Conservation (phyloP, 2,113 vertebrate genomes). For the Nansenia antarctica region DNA sequence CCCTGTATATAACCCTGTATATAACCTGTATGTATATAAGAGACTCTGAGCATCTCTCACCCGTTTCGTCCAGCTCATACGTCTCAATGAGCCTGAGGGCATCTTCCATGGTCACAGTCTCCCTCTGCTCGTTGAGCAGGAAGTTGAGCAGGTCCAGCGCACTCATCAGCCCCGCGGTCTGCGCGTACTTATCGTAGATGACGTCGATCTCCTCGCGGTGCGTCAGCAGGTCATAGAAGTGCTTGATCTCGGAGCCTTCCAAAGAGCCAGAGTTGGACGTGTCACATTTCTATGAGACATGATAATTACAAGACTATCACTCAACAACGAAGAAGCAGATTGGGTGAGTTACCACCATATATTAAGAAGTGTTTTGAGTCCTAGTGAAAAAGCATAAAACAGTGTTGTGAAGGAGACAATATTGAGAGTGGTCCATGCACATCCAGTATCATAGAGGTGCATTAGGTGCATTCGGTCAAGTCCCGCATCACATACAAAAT, state of each 20-base stretch:
- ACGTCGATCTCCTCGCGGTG: conserved; percentile 83
- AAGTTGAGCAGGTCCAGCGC: conserved; percentile 78
- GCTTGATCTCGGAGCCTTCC: conserved; percentile 90
- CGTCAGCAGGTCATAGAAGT: conserved; percentile 90
- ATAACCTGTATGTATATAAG: no score
- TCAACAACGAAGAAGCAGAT: no score
- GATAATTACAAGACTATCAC: neutral
- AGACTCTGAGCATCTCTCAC: conserved; percentile 60
- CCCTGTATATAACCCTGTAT: no score
- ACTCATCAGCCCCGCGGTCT: conserved; percentile 74
- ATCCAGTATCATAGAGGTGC: no score
- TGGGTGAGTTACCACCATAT: neutral
- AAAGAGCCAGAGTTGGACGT: conserved; percentile 83
- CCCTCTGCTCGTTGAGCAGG: conserved; percentile 79
- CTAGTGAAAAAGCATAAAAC: no score
- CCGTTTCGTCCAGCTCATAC: conserved; percentile 83
- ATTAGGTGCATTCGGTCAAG: no score
- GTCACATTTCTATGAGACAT: conserved; percentile 84
- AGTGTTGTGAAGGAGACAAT: no score
- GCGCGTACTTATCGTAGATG: conserved; percentile 75
- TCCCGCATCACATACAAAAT: no score
- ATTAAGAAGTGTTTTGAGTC: neutral
- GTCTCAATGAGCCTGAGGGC: conserved; percentile 83
- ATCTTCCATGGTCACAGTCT: conserved; percentile 67
- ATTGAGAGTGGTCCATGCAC: no score